A percentile compares a stretch with the other conserved stretches of the same genome.
These are phyloP conservation scores for Tinamus major DNA, from an alignment of 2,797 vertebrate species.

Conservation along the genomic window DNA sequence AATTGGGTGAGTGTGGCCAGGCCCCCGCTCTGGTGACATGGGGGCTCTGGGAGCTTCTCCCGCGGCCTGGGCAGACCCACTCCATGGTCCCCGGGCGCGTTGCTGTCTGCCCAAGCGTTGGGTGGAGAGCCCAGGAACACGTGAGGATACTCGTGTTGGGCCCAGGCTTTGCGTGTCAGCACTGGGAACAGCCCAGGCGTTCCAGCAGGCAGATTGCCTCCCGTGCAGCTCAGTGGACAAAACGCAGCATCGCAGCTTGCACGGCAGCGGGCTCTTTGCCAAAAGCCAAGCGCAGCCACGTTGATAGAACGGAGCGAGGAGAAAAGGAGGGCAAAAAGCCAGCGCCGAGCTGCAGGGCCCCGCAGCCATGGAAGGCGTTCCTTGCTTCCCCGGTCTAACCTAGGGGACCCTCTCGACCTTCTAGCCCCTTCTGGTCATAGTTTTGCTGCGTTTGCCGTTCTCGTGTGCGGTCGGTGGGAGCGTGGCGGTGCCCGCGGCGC, in stretches of 20 bases:
- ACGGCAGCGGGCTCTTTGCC: not conserved
- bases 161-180: fast-evolving
- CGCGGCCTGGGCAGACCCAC: fast-evolving
- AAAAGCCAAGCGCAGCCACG: not conserved
- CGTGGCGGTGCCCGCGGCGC: too few relatives aligned
- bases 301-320: fast-evolving
- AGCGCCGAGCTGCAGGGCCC: too few relatives aligned
- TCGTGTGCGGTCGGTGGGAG: too few relatives aligned
- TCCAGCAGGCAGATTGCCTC: not conserved
- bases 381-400: too few relatives aligned
- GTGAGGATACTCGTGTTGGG: fast-evolving
- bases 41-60: not conserved
- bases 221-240: not conserved
- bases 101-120: not conserved
- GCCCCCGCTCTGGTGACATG: fast-evolving
- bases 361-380: too few relatives aligned
- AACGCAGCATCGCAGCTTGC: not conserved
- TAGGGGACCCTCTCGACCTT: not conserved
- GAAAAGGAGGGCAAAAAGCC: too few relatives aligned
- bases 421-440: not conserved
- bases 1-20: fast-evolving
- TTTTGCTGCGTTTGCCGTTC: not conserved
- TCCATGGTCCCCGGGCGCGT: fast-evolving
- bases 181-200: not conserved
- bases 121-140: fast-evolving